phyloP scores from a whole-genome alignment of 2,888 invertebrate genomes.

The Monopis laevigella region DNA sequence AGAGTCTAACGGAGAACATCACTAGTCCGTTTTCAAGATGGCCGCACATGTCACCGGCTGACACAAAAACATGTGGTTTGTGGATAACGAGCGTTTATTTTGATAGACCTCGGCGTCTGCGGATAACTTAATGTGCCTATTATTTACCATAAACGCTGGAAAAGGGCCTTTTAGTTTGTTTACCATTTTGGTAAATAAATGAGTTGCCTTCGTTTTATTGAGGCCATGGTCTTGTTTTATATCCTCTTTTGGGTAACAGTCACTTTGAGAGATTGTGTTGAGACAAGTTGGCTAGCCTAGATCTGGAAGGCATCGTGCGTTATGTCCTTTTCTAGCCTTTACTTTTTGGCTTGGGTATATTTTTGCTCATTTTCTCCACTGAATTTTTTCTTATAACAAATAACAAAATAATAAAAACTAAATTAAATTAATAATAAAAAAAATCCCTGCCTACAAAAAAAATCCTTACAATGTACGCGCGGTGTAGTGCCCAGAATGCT shows the following conservation, averaged over 20 bases:
- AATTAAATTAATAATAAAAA: not conserved
- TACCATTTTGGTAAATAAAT: constrained; percentile 4
- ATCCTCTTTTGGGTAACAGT: constrained; percentile 1
- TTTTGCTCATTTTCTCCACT: not conserved
- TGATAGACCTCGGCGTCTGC: constrained; percentile 2
- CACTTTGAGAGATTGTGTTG: too few species aligned
- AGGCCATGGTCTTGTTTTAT: constrained; percentile 2
- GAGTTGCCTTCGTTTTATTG: not conserved
- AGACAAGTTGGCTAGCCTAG: too few species aligned
- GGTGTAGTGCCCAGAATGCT: too few species aligned
- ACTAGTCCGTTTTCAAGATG: constrained; percentile 6
- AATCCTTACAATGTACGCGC: too few species aligned
- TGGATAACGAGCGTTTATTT: constrained; percentile 4
- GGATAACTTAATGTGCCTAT: constrained; percentile 7
- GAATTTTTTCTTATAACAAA: not conserved
- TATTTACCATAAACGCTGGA: constrained; percentile 7
- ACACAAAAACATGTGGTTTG: constrained; percentile 10
- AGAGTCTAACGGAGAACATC: constrained; percentile 5
- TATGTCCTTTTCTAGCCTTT: too few species aligned
- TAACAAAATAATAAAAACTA: not conserved
- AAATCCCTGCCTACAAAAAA: too few species aligned
- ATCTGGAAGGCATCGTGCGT: too few species aligned
- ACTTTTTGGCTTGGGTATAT: not conserved
- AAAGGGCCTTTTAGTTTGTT: constrained; percentile 1
- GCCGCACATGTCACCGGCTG: constrained; percentile 2